Evolutionary conservation across 2,797 vertebrate genomes (phyloP).

Genomic region (Pseudopleuronectes americanus): DNA sequence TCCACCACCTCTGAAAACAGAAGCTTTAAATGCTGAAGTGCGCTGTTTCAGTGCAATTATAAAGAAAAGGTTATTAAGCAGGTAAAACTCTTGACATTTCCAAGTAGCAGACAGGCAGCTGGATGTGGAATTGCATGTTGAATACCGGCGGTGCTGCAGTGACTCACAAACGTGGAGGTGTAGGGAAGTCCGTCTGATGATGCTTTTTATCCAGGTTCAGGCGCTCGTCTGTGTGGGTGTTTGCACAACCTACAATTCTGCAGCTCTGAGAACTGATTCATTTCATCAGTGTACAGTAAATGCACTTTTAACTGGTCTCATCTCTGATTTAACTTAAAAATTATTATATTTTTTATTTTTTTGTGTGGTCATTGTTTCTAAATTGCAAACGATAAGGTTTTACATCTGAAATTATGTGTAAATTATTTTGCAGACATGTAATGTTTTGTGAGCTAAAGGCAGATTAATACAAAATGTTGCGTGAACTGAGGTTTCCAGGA

Average conservation of each 20-base stretch:
- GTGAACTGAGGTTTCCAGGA: not conserved
- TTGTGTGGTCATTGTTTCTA: not conserved
- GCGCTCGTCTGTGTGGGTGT: constrained; percentile 12
- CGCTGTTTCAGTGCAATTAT: not conserved
- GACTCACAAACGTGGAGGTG: constrained; percentile 27
- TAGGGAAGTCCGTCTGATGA: constrained; percentile 21
- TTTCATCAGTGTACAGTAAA: not conserved
- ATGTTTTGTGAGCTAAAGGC: not conserved
- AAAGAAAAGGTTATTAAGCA: not conserved
- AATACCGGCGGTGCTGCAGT: constrained; percentile 2
- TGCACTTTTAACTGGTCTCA: not conserved
- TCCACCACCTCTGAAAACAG: not conserved
- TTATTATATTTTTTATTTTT: too few species aligned
- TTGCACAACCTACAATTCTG: constrained; percentile 1
- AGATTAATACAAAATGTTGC: not conserved
- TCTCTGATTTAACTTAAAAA: not conserved
- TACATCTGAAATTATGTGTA: too few species aligned
- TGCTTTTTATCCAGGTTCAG: constrained; percentile 9
- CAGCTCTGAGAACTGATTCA: constrained; percentile 2
- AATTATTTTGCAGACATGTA: not conserved
- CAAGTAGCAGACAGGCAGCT: not conserved
- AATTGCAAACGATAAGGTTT: not conserved
- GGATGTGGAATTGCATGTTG: not conserved
- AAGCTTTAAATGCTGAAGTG: not conserved
- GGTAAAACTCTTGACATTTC: not conserved